Evolutionary conservation across 2,888 invertebrate species (phyloP), one percentile per base, ranked within the genome.

Genomic region (Mimas tiliae): DNA sequence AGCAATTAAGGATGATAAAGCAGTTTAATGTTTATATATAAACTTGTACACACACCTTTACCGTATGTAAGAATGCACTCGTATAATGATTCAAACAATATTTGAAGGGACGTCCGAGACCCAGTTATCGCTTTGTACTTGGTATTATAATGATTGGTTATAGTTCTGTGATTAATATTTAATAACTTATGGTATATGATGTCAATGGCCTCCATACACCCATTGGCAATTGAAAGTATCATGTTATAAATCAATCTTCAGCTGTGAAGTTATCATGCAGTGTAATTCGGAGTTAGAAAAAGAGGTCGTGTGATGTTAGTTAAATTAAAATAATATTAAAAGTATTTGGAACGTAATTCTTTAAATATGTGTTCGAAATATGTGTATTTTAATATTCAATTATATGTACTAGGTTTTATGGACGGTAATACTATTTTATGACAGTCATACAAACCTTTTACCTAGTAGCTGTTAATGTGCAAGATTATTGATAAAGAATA

Each of bases 131-230:
- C 53, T 53, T 8, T 27, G 52, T 19, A 11, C 4, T 12, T 52
- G 52, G 11, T 33, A 12, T 4, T n/a, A 55, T 8, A n/a, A 16
- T 58, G 19, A 42, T 42, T 58, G 42, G 4, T 42, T 42, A 58
- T 12, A 12, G 14, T 34, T 42, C 4, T 11, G n/a, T 12, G 19
- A 19, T 16, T 58, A 42, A 55, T 34, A 16, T n/a, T 34, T 55
- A 38, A 55, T 38, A 55, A 21, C 38, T 19, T 58, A 58, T 58
- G 42, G 58, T 9, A 16, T 19, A 42, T 16, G 38, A 55, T n/a
- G 38, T 42, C 58, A 58, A 58, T 58, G 58, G 19, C 42, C 58
- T 42, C 58, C 58, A 42, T 19, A 16, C 42, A 19, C 1, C 19
- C 12, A 58, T 19, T n/a, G 14, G 14, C 14, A n/a, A 33, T 53